phyloP scores from a whole-genome alignment of 2,113 vertebrate genomes.

The Bujurquina vittata region DNA sequence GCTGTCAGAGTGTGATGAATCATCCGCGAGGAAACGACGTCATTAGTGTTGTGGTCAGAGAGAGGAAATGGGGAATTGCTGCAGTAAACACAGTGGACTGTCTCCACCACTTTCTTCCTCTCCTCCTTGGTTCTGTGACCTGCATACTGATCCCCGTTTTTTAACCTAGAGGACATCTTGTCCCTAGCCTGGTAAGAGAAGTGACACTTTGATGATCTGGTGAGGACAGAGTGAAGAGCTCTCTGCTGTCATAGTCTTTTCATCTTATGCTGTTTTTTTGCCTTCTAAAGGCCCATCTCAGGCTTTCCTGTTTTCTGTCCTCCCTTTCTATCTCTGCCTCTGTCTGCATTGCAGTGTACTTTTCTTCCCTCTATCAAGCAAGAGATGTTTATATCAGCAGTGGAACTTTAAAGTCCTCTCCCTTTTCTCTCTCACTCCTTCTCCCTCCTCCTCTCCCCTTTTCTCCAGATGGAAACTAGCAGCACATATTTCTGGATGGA shows the following conservation, averaged over 20 bases:
- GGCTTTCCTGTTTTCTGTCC: conserved; percentile 17
- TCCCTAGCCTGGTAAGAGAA: conserved; percentile 55
- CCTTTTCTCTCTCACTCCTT: neutral
- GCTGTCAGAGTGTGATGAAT: conserved; percentile 55
- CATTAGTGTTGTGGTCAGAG: conserved; percentile 57
- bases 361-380: conserved; percentile 49
- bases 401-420: conserved; percentile 36
- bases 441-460: neutral
- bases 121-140: conserved; percentile 65
- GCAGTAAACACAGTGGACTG: conserved; percentile 66
- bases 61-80: conserved; percentile 53
- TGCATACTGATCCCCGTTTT: conserved; percentile 74
- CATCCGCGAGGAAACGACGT: conserved; percentile 29
- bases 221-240: conserved; percentile 61
- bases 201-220: conserved; percentile 62
- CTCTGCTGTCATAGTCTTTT: conserved; percentile 47
- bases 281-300: conserved; percentile 29
- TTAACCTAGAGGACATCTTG: conserved; percentile 69
- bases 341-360: conserved; percentile 74
- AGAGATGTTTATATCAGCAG: conserved; percentile 57
- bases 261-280: conserved; percentile 37
- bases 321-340: conserved; percentile 13
- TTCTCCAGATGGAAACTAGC: conserved; percentile 27
- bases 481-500: conserved; percentile 27
- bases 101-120: conserved; percentile 48